These are phyloP conservation scores for Bubo scandiacus DNA, from an alignment of 2,113 vertebrate genomes.

Conservation along the genomic window DNA sequence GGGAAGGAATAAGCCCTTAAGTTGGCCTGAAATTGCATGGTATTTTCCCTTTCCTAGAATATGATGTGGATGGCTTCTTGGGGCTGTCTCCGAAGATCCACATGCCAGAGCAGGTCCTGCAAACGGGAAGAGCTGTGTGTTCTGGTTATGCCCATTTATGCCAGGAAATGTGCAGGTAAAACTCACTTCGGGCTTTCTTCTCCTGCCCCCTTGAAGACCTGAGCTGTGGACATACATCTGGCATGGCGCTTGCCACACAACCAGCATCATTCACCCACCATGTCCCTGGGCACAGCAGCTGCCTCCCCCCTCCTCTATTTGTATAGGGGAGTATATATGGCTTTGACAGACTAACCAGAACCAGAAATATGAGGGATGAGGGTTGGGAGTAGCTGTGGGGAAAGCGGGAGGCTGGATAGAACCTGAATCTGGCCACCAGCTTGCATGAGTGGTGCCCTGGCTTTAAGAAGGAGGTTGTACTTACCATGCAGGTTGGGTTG, in stretches of 20 bases:
- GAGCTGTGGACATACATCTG: not conserved
- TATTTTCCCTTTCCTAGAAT: conserved; percentile 56
- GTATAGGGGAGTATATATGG: not conserved
- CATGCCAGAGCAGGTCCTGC: conserved; percentile 75
- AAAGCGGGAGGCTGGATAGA: not conserved
- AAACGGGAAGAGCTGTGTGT: conserved; percentile 74
- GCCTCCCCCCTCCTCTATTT: not conserved
- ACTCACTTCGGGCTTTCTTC: not conserved
- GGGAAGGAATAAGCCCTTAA: not conserved
- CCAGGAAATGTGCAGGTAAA: conserved; percentile 81
- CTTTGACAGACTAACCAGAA: not conserved
- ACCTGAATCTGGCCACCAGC: not conserved
- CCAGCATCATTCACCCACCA: not conserved
- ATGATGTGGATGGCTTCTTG: conserved; percentile 76
- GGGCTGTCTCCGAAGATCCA: conserved; percentile 75
- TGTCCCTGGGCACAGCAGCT: not conserved
- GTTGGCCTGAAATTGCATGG: not conserved
- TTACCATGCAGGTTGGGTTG: not conserved
- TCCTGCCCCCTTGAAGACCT: not conserved
- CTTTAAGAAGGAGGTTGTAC: not conserved
- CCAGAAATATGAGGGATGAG: not conserved
- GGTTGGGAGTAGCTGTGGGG: not conserved
- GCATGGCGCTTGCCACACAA: accelerated
- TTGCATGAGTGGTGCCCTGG: accelerated
- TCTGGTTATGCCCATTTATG: conserved; percentile 78